Evolutionary conservation across 2,797 vertebrate genomes (phyloP).

Genomic region (Diplodus sargus): DNA sequence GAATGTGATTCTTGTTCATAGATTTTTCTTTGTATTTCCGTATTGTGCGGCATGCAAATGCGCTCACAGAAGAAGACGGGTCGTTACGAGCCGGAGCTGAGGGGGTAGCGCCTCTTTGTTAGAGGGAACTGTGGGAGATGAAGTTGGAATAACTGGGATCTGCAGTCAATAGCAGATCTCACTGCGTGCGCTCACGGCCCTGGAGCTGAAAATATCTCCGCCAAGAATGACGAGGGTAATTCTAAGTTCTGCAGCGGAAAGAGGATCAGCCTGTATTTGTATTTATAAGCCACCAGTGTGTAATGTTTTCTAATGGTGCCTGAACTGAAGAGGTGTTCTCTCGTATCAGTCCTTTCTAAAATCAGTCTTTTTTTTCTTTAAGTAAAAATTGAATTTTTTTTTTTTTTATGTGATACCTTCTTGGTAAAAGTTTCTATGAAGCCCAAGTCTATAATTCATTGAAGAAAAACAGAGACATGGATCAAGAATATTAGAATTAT

Average conservation of each 20-base stretch:
- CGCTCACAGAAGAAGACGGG: neutral
- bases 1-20: conserved; percentile 6
- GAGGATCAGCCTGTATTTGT: conserved; percentile 14
- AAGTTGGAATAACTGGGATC: conserved; percentile 14
- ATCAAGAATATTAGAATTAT: too few species aligned
- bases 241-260: conserved; percentile 24
- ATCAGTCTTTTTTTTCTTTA: neutral
- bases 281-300: conserved; percentile 17
- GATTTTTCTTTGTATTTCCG: neutral
- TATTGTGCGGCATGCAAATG: conserved; percentile 9
- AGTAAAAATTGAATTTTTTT: neutral
- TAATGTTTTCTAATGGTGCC: conserved; percentile 10
- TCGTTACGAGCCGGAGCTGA: conserved; percentile 20
- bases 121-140: conserved; percentile 14
- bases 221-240: neutral
- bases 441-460: too few species aligned
- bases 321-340: conserved; percentile 5
- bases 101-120: conserved; percentile 6
- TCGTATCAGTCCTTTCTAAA: neutral
- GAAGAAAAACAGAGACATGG: too few species aligned
- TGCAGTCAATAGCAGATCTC: conserved; percentile 5
- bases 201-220: neutral
- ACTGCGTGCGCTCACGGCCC: neutral
- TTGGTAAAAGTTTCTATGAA: too few species aligned
- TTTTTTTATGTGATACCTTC: neutral